Conservation (phyloP, 2,113 vertebrate species). For the Camelus bactrianus region DNA sequence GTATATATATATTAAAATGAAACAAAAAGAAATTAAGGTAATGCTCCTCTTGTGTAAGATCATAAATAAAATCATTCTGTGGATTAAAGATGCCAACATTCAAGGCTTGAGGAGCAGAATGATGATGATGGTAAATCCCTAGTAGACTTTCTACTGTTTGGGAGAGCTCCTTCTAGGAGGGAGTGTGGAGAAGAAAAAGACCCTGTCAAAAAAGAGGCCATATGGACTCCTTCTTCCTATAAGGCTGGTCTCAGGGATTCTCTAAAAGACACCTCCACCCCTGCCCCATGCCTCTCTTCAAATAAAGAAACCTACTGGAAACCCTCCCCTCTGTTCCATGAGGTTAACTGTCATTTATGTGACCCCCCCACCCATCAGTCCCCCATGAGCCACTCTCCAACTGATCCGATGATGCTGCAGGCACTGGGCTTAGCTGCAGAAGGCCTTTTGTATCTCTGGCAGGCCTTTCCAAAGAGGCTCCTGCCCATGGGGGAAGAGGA, state of each 20-base stretch:
- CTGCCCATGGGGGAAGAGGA: not conserved
- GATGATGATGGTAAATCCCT: not conserved
- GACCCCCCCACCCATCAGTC: not conserved
- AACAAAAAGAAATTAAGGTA: not conserved
- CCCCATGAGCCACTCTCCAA: not conserved
- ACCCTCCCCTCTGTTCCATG: not conserved
- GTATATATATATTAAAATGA: not conserved
- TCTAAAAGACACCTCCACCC: not conserved
- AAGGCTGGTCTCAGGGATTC: not conserved
- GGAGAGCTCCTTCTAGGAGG: not conserved
- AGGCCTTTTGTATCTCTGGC: not conserved
- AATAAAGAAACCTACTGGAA: not conserved
- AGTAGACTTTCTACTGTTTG: not conserved
- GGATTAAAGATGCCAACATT: not conserved
- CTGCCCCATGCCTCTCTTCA: not conserved
- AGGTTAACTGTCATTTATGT: not conserved
- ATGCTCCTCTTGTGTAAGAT: not conserved
- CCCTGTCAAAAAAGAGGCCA: not conserved
- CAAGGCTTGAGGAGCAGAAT: not conserved
- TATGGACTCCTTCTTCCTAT: not conserved
- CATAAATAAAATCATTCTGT: not conserved
- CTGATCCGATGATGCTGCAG: not conserved
- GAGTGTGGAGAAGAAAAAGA: not conserved
- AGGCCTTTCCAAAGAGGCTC: not conserved
- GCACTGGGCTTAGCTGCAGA: not conserved